Conservation (phyloP, 1,140 invertebrate species). For the Leptopilina clavipes region DNA sequence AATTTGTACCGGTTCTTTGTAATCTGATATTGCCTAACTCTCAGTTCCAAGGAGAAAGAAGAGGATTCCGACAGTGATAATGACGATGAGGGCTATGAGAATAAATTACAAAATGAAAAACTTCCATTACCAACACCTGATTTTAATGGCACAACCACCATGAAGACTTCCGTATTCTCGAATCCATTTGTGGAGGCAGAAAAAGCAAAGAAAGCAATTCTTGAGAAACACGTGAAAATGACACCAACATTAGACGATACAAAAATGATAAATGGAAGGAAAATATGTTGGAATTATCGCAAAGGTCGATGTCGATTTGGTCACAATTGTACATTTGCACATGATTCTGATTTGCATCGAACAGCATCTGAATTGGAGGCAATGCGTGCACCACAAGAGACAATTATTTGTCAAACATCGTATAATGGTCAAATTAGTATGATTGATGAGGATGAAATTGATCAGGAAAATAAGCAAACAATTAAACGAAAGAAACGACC, state of each 20-base stretch:
- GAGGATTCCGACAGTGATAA: constrained; percentile 49
- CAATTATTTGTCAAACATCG: constrained; percentile 71
- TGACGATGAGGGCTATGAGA: constrained; percentile 46
- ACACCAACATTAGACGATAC: constrained; percentile 80
- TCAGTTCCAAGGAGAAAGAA: constrained; percentile 70
- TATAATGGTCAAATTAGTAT: constrained; percentile 62
- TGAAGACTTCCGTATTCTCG: constrained; percentile 85
- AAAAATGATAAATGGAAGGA: constrained; percentile 88
- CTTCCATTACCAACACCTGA: constrained; percentile 76
- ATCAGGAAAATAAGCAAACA: constrained; percentile 76
- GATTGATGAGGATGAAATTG: constrained; percentile 73
- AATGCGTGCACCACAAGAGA: constrained; percentile 75
- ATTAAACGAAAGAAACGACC: constrained; percentile 83
- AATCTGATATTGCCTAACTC: constrained; percentile 73
- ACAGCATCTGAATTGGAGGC: constrained; percentile 76
- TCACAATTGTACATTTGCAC: constrained; percentile 93
- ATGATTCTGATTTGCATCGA: constrained; percentile 88
- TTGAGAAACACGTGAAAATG: constrained; percentile 97
- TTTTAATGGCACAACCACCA: constrained; percentile 70
- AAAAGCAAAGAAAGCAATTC: constrained; percentile 87
- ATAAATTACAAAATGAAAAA: constrained; percentile 67
- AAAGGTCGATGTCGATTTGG: constrained; percentile 94
- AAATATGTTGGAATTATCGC: constrained; percentile 95
- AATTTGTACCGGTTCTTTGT: constrained; percentile 67
- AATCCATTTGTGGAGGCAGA: constrained; percentile 95